phyloP scores from a whole-genome alignment of 92 coral and sea anemone genomes.

The Virgularia gustaviana region DNA sequence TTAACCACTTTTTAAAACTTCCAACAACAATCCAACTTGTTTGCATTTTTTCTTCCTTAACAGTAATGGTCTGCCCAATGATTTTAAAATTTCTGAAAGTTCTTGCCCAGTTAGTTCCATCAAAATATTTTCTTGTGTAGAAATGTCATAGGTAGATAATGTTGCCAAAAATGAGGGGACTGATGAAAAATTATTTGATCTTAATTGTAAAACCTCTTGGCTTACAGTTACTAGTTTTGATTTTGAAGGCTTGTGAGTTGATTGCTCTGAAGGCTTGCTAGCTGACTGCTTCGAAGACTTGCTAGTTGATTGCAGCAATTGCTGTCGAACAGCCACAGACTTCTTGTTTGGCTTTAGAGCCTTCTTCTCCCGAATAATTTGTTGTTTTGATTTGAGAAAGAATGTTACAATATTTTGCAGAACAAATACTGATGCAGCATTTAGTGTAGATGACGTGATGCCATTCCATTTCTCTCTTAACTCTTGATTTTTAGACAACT shows the following conservation, averaged over 20 bases:
- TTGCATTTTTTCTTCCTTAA: not conserved
- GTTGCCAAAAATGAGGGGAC: not conserved
- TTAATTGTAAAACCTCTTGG: slow-evolving; percentile 12
- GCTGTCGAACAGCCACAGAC: slow-evolving; percentile 15
- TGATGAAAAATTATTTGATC: not conserved
- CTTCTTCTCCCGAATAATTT: slow-evolving; percentile 4
- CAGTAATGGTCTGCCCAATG: not conserved
- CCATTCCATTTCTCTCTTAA: slow-evolving; percentile 15
- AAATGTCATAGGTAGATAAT: not conserved
- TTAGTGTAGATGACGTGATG: slow-evolving; percentile 7
- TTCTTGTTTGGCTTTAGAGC: slow-evolving; percentile 10
- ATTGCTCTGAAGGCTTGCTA: too few relatives aligned
- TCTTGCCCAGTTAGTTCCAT: slow-evolving; percentile 7
- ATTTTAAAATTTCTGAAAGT: slow-evolving; percentile 2
- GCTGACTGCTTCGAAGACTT: too few relatives aligned
- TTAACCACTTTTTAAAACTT: not conserved
- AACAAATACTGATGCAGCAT: slow-evolving; percentile 10
- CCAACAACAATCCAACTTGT: slow-evolving; percentile 3
- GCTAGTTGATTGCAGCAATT: too few relatives aligned
- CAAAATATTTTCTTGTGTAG: not conserved
- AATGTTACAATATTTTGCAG: slow-evolving; percentile 8
- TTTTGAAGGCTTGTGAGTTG: not conserved
- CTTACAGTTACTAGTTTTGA: not conserved
- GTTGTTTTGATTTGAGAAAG: not conserved
- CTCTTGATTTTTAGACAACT: not conserved